These are phyloP conservation scores for Puma concolor DNA, from an alignment of 2,113 vertebrate species.

Conservation along the genomic window DNA sequence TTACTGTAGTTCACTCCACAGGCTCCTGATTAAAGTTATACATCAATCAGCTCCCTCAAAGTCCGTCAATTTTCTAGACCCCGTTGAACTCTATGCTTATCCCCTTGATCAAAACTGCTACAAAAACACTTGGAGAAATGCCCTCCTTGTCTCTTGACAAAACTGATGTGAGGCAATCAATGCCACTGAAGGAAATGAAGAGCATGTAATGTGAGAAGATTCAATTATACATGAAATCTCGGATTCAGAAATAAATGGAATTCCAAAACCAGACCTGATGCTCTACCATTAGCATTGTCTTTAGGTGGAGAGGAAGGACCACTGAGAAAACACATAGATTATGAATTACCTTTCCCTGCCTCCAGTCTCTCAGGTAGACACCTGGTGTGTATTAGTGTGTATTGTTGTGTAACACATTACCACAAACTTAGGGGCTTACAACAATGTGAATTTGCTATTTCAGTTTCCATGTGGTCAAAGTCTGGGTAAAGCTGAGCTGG, in stretches of 20 bases:
- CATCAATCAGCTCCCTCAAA: neutral
- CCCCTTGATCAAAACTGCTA: neutral
- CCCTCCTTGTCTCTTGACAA: neutral
- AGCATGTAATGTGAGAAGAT: neutral
- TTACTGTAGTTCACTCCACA: neutral
- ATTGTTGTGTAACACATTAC: neutral
- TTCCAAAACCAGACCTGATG: constrained; percentile 16
- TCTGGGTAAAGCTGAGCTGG: neutral
- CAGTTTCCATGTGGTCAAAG: too few relatives aligned
- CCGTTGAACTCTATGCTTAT: neutral
- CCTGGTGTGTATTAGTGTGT: neutral
- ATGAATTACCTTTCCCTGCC: neutral
- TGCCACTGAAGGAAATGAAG: neutral
- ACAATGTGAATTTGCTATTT: neutral
- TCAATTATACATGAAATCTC: neutral
- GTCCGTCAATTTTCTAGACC: neutral
- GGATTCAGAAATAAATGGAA: constrained; percentile 67
- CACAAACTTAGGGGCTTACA: neutral
- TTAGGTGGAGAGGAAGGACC: neutral
- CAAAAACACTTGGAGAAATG: neutral
- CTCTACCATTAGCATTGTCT: neutral
- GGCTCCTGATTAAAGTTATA: neutral
- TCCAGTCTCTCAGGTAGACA: neutral
- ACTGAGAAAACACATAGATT: constrained; percentile 46
- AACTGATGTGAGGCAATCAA: neutral